Evolutionary conservation across 1,140 invertebrate species (phyloP), one percentile per base, ranked within the genome.

Genomic region (Cataglyphis hispanica): DNA sequence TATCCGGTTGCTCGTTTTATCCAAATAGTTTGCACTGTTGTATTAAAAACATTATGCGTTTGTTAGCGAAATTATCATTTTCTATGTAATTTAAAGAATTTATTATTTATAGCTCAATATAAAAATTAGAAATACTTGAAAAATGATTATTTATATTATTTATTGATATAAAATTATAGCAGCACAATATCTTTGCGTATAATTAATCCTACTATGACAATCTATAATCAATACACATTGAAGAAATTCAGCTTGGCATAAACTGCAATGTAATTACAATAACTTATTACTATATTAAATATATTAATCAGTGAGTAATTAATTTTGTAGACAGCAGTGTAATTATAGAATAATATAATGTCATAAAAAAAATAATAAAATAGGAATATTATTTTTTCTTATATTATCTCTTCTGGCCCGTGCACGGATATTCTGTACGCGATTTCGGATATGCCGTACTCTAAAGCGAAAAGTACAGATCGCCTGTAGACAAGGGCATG

Each of bases 391-490:
- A 0, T 27, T 1, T 1, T 27, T 11, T 22, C n/a, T 74, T 27
- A 13, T 4, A 16, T 63, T n/a, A n/a, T n/a, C n/a, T 34, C 5
- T 63, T 0, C 7, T 7, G 69, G 61, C 56, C 56, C 83, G n/a
- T 60, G 16, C 40, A 11, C 58, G 67, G 86, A 88, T 85, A 84
- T 81, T 63, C 46, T 61, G 27, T 40, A 70, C 22, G 61, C 25
- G 53, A 70, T 81, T 58, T 50, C n/a, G 34, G 3, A 22, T 31
- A 27, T 6, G 16, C 25, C 1, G 31, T 34, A 43, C 3, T 25
- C 40, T 22, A 43, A 27, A 72, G 27, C 27, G 53, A 60, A 60
- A 60, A 83, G 67, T 74, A 74, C 25, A 43, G 19, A 4, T 50
- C 46, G 46, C 13, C 25, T 46, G n/a, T 37, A 69, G 40, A 56